Evolutionary conservation across 2,113 vertebrate species (phyloP), one percentile per base, ranked within the genome.

Genomic region (Semnornis frantzii): DNA sequence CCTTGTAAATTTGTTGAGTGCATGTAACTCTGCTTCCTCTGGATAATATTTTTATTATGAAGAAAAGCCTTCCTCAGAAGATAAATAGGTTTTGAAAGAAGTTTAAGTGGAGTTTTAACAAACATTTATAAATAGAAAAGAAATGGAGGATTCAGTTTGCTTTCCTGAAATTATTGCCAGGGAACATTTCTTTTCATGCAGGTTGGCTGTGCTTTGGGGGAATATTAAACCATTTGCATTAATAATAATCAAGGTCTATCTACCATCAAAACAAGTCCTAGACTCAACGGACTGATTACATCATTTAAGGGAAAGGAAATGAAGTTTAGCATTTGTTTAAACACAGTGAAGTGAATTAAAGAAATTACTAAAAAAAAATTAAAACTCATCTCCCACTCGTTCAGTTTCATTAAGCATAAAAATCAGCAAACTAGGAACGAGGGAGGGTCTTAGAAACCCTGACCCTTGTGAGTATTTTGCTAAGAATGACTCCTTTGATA

Each of bases 241-340:
- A 94, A 89, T 64, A 94, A 75, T 91, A 89, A 83, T 91, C 85
- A 93, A 74, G 72, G 31, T 60, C 72, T 92, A 93, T 89, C 79
- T 89, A 39, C 68, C 60, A 91, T 92, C 82, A 77, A 87, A 89
- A 69, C 23, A 68, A 90, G 75, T 6, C 5, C 0, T 77, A 68
- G 72, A 58, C 75, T 85, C 0, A 2, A 68, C 58, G 87, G 60
- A 27, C 72, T 72, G 89, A 93, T 94, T 91, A 85, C 64, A 93
- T 93, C 82, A 89, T 87, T 75, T 91, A 55, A 65, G 14, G 31
- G 42, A 91, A 57, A 94, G 82, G 82, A 92, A 96, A 96, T 93
- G 48, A 96, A 89, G 64, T 85, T 91, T 91, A 89, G 60, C 30
- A 0, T 65, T 95, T 78, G 60, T 90, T 92, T 93, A 79, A 92